A percentile compares a stretch with the other conserved stretches of the same genome.
These are phyloP conservation scores for Physocephala rufipes DNA, from an alignment of 2,888 invertebrate genomes.

Conservation along the genomic window DNA sequence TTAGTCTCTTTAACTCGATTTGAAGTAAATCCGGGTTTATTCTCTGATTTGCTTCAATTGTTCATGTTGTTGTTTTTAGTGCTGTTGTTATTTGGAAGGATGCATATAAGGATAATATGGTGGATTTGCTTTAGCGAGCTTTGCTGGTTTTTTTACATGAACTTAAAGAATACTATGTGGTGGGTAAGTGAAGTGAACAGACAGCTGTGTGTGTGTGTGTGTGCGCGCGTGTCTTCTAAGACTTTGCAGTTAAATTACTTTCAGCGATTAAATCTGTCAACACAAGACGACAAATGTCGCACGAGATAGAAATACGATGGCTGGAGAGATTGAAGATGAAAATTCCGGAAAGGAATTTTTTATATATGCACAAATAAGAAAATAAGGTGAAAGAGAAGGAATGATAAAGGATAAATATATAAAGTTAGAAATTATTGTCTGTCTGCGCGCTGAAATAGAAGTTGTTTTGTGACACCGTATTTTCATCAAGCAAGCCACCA, in stretches of 20 bases:
- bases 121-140: too few species aligned
- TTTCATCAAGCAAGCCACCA: slow-evolving; percentile 47
- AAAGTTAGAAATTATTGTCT: slow-evolving; percentile 14
- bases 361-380: background rate
- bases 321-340: too few species aligned
- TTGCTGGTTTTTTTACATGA: too few species aligned
- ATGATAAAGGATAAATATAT: background rate
- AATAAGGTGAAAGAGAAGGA: slow-evolving; percentile 10
- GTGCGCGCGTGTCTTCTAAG: background rate
- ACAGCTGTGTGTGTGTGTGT: background rate
- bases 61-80: background rate
- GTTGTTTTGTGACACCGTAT: slow-evolving; percentile 56
- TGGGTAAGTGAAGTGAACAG: background rate
- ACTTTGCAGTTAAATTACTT: slow-evolving; percentile 18
- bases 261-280: slow-evolving; percentile 21
- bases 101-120: too few species aligned
- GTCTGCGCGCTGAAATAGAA: slow-evolving; percentile 43
- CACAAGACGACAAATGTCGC: slow-evolving; percentile 27
- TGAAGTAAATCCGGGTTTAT: slow-evolving; percentile 3
- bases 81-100: slow-evolving; percentile 15
- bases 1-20: background rate
- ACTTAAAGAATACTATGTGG: too few species aligned
- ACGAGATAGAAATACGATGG: background rate
- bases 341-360: too few species aligned
- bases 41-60: slow-evolving; percentile 4